Evolutionary conservation across 2,888 invertebrate genomes (phyloP), one percentile per base, ranked within the genome.

Genomic region (Pasiphila rectangulata): DNA sequence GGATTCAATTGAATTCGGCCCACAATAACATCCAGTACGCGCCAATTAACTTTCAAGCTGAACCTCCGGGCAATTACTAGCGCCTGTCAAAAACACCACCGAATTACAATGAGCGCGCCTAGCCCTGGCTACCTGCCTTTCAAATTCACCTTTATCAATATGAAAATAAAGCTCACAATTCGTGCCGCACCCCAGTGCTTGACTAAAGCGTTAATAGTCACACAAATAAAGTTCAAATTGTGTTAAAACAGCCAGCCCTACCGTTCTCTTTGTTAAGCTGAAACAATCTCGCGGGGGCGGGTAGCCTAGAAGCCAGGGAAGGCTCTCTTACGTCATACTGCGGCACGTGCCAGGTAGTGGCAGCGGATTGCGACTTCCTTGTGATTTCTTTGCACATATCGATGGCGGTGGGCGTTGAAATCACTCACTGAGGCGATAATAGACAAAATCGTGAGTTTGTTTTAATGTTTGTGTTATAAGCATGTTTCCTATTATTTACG

Each of bases 31-130:
- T 27, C 35, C 42, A 23, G 37, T 40, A 30, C 51, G 57, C 49
- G 20, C 47, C 51, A 59, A 59, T 59, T 53, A 59, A 56, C 49
- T 56, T 57, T 45, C 40, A 44, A 51, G 51, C 37, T 23, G 38
- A 39, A 36, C 37, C 47, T 46, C 39, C 48, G 47, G n/a, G 48
- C 49, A 56, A 59, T 59, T 59, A 59, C 54, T 53, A 43, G 52
- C 25, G 56, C 45, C 58, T 51, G 56, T 59, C 58, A 54, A 54
- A 56, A 56, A 51, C 56, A 59, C 56, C 12, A 54, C 56, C 20
- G 56, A 54, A 59, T 56, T 51, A 59, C 54, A 59, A 56, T 54
- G 54, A 53, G 42, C 23, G 37, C 9, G 40, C 44, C 49, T 42
- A n/a, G n/a, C n/a, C 25, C 37, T 29, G n/a, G 21, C 21, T 6